Evolutionary conservation across 2,797 vertebrate species (phyloP).

Genomic region (Pangasius krempfi): DNA sequence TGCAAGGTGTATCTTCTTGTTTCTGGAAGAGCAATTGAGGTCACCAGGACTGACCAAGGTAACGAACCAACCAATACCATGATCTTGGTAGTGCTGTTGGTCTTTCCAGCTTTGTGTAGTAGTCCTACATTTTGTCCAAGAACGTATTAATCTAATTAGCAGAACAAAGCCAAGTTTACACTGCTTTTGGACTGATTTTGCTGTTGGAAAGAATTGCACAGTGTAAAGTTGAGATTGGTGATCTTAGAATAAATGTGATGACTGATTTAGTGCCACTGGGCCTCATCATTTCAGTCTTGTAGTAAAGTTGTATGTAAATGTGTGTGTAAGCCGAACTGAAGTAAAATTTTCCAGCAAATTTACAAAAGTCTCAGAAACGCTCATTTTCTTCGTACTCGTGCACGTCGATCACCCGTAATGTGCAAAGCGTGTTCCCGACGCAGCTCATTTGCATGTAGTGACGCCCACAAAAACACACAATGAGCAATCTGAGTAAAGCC

Average conservation of each 20-base stretch:
- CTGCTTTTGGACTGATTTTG: not conserved
- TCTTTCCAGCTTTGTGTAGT: not conserved
- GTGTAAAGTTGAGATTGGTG: not conserved
- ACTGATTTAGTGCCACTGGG: not conserved
- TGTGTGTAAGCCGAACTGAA: not conserved
- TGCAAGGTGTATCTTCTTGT: not conserved
- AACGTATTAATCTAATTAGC: not conserved
- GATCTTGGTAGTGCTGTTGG: not conserved
- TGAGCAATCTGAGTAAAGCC: not conserved
- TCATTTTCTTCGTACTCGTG: not conserved
- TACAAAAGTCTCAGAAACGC: not conserved
- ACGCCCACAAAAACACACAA: not conserved
- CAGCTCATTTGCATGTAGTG: not conserved
- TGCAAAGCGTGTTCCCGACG: not conserved
- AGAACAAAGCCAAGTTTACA: not conserved
- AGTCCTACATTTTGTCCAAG: fast-evolving
- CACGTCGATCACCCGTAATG: not conserved
- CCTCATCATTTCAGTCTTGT: not conserved
- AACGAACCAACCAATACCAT: not conserved
- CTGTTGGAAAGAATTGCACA: too few species aligned
- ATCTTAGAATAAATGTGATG: not conserved
- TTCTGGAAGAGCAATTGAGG: not conserved
- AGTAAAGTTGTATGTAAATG: not conserved
- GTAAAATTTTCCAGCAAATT: not conserved
- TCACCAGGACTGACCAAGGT: not conserved